Evolutionary conservation across 37 sponge, comb jelly and placozoan species (phyloP), one percentile per base, ranked within the genome.

Genomic region (Beroe forskalii): DNA sequence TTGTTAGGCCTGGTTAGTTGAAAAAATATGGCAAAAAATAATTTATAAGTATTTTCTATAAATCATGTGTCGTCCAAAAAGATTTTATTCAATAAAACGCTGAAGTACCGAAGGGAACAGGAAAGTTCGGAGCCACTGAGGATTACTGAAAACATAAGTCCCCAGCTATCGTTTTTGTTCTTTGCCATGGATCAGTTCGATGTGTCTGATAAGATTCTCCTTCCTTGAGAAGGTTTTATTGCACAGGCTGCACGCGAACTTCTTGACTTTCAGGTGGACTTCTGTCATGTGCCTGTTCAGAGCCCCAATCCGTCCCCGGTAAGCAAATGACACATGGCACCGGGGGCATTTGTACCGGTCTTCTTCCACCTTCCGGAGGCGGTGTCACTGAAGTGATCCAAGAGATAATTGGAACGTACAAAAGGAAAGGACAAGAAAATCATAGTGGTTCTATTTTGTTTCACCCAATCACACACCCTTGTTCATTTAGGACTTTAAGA

Each of bases 161-260:
- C n/a, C n/a, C n/a, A n/a, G n/a, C n/a, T n/a, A n/a, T n/a, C n/a
- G n/a, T n/a, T n/a, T n/a, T n/a, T n/a, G n/a, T n/a, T n/a, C n/a
- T n/a, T n/a, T n/a, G n/a, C n/a, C n/a, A n/a, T n/a, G n/a, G n/a
- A n/a, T n/a, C n/a, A n/a, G n/a, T n/a, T n/a, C n/a, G n/a, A n/a
- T 20, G 55, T 80, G 86, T 43, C 86, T 35, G 1, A 22, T 22
- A 3, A 80, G 27, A 48, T 80, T 80, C 27, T 43, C 86, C 25
- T 80, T 80, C 55, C 86, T 80, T 4, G 55, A 44, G 20, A 80
- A 80, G 1, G 86, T 38, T 43, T 23, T 80, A 14, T 41, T 44
- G 55, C 86, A 80, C 4, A 80, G 1, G 2, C 30, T 38, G 20
- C 86, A 80, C 23, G 44, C 9, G 86, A 41, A 80, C 1, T 38